phyloP scores from a whole-genome alignment of 2,888 invertebrate species.

The Trichopoda pennipes region DNA sequence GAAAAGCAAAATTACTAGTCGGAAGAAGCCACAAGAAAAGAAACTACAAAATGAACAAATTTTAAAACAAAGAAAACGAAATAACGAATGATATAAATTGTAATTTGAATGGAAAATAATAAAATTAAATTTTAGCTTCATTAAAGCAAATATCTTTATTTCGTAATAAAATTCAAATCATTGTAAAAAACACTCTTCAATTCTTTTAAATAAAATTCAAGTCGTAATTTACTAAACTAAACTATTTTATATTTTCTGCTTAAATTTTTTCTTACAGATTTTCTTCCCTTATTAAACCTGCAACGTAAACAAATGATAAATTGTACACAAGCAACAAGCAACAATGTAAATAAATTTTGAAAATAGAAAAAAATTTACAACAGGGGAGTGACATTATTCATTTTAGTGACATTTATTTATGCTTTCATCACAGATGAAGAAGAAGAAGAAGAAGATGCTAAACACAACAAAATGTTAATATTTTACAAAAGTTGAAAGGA shows the following conservation, averaged over 20 bases:
- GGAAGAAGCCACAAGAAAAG: not conserved
- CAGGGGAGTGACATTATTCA: constrained; percentile 63
- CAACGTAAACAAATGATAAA: constrained; percentile 40
- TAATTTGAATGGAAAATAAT: too few species aligned
- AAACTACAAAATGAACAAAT: not conserved
- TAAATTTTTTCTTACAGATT: constrained; percentile 28
- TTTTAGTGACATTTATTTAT: constrained; percentile 64
- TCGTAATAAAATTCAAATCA: not conserved
- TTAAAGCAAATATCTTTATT: not conserved
- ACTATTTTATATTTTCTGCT: constrained; percentile 6
- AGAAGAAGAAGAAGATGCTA: constrained; percentile 6
- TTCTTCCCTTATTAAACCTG: not conserved
- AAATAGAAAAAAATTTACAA: constrained; percentile 37
- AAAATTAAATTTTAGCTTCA: not conserved
- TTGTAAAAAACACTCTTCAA: not conserved
- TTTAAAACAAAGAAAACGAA: too few species aligned
- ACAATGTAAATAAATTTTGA: constrained; percentile 57
- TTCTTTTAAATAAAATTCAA: not conserved
- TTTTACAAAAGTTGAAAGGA: not conserved
- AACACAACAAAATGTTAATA: constrained; percentile 30
- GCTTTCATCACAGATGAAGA: constrained; percentile 31
- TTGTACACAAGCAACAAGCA: constrained; percentile 44
- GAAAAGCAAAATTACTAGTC: not conserved
- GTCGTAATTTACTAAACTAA: not conserved
- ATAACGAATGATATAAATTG: too few species aligned